A percentile compares a stretch with the other conserved stretches of the same genome.
Evolutionary conservation across 2,797 vertebrate species (phyloP).

Genomic region (Fringilla coelebs): DNA sequence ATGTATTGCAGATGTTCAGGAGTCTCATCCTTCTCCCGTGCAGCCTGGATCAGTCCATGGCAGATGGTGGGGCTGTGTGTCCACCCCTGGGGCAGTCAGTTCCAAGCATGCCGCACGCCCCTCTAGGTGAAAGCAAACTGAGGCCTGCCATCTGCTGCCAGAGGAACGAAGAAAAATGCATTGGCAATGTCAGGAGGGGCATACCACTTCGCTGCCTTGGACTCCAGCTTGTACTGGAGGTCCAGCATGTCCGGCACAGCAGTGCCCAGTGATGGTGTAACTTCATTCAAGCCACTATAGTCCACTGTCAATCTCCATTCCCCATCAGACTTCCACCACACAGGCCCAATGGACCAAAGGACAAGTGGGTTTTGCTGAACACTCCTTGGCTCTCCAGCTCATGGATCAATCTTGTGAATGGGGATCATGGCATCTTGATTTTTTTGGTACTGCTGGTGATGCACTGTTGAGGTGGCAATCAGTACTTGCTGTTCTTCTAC

Average conservation of each 20-base stretch:
- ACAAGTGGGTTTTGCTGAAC: neutral
- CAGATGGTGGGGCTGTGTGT: neutral
- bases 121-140: neutral
- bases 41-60: neutral
- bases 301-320: neutral
- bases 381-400: neutral
- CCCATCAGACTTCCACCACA: neutral
- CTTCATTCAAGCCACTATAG: neutral
- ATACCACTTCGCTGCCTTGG: neutral
- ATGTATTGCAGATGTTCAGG: neutral
- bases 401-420: neutral
- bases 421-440: neutral
- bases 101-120: neutral
- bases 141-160: neutral
- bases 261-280: neutral
- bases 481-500: neutral
- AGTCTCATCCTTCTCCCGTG: neutral
- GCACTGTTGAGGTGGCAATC: too few relatives aligned
- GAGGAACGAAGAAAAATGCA: fast-evolving
- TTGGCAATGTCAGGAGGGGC: too few relatives aligned
- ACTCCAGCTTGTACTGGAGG: neutral
- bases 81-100: neutral
- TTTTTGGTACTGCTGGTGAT: neutral
- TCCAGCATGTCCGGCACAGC: neutral
- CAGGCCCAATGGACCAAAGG: neutral